Evolutionary conservation across 2,797 vertebrate genomes (phyloP).

Genomic region (Vireo griseus): DNA sequence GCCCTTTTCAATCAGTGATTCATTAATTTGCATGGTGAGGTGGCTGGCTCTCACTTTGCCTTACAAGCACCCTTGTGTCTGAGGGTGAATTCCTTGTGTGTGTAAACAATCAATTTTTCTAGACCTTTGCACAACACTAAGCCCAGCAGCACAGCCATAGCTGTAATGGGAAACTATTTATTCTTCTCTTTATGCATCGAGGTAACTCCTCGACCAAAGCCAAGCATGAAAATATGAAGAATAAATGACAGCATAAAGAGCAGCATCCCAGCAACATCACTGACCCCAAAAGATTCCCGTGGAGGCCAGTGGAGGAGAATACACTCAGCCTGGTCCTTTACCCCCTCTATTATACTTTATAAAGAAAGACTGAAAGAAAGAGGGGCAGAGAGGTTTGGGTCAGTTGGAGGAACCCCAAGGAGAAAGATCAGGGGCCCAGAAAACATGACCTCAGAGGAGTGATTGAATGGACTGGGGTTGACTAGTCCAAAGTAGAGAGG

Average conservation of each 20-base stretch:
- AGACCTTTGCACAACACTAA: conserved; percentile 3
- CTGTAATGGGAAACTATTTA: conserved; percentile 24
- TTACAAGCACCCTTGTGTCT: conserved; percentile 20
- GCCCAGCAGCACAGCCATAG: neutral
- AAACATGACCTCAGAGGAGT: neutral
- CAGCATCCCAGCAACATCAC: conserved; percentile 31
- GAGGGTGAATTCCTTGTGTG: neutral
- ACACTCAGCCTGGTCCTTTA: neutral
- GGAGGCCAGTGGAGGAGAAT: neutral
- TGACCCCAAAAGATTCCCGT: neutral
- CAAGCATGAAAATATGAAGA: neutral
- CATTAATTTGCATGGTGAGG: neutral
- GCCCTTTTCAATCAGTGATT: conserved; percentile 18
- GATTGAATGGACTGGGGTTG: neutral
- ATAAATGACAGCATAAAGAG: neutral
- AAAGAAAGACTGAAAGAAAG: neutral
- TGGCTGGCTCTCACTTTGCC: conserved; percentile 1
- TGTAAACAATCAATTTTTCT: conserved; percentile 18
- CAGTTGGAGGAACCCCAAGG: neutral
- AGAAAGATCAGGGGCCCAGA: neutral
- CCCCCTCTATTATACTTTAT: neutral
- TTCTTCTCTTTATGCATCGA: neutral
- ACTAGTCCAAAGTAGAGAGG: neutral
- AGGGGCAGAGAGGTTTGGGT: neutral
- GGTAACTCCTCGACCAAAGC: neutral